Evolutionary conservation across 2,797 vertebrate species (phyloP).

Genomic region (Intellagama lesueurii): DNA sequence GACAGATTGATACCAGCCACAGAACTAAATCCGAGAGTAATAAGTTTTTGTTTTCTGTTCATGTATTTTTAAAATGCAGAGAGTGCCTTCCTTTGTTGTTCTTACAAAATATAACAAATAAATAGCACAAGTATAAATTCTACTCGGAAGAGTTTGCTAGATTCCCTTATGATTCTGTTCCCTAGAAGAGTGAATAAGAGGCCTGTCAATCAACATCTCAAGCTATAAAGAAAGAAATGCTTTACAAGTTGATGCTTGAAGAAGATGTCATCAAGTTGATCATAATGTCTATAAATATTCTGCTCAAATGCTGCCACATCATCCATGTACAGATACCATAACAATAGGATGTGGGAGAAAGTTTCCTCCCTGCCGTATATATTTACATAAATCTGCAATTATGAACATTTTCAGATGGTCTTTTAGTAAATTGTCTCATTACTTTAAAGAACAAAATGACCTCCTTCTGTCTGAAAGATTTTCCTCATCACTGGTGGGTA

Average conservation of each 20-base stretch:
- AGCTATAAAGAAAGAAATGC: neutral
- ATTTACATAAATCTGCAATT: neutral
- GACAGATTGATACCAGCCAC: too few species aligned
- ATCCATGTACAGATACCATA: neutral
- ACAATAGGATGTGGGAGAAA: neutral
- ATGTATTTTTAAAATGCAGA: too few species aligned
- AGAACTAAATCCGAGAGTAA: too few species aligned
- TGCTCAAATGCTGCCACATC: conserved; percentile 28
- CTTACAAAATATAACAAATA: too few species aligned
- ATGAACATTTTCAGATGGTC: rapidly evolving
- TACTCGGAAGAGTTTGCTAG: neutral
- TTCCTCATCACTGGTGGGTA: rapidly evolving
- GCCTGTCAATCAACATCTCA: neutral
- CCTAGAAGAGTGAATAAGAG: neutral
- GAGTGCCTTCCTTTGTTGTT: too few species aligned
- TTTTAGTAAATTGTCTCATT: neutral
- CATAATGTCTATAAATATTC: conserved; percentile 44
- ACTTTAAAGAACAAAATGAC: neutral
- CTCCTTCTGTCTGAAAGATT: neutral
- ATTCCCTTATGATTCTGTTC: neutral
- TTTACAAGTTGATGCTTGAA: conserved; percentile 15
- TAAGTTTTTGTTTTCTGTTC: too few species aligned
- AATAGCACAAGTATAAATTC: neutral
- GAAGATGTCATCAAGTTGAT: conserved; percentile 33
- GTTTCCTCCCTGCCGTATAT: conserved; percentile 14